Evolutionary conservation across 2,888 invertebrate species (phyloP), one percentile per base, ranked within the genome.

Genomic region (Clistopyga incitator): DNA sequence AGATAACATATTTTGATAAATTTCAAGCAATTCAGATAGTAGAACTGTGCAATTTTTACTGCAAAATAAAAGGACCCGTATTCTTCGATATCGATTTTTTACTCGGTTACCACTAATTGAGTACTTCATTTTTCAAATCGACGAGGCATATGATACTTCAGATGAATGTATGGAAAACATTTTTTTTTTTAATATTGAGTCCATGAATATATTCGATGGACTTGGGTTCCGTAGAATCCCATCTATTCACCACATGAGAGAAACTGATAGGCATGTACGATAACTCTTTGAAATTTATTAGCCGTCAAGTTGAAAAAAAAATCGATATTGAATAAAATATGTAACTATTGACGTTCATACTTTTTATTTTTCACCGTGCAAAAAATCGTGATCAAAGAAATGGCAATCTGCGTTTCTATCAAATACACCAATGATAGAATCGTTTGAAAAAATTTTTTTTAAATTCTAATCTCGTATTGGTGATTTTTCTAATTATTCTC

Each of bases 181-280:
- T 10, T 20, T 20, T 18, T 20, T 20, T 11, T 20, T 54, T 23
- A 50, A 56, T 59, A 59, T 25, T 10, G 29, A 56, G 10, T 8
- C 15, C 8, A 47, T 59, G 67, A 59, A 59, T 56, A 20, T 42
- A 77, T 59, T 47, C 29, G 15, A 54, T 68, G 77, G 56, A 59
- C 45, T 54, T 54, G 45, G 47, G 3, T 29, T 20, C 68, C 13
- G 18, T 15, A 52, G 23, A 74, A 74, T 34, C 59, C 8, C 61
- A 11, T 61, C n/a, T 34, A 18, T 13, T 47, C 61, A 25, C 47
- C 34, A 47, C n/a, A 34, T 15, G 20, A 64, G 50, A 38, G 13
- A 54, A 38, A 38, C 10, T 4, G 13, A 18, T 34, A 18, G n/a
- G 18, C 11, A 61, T 61, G 10, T n/a, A n/a, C 38, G 61, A 18